Percentiles rank a stretch among this genome's conserved stretches.
Conservation (phyloP, 2,113 vertebrate genomes). For the Eonycteris spelaea region DNA sequence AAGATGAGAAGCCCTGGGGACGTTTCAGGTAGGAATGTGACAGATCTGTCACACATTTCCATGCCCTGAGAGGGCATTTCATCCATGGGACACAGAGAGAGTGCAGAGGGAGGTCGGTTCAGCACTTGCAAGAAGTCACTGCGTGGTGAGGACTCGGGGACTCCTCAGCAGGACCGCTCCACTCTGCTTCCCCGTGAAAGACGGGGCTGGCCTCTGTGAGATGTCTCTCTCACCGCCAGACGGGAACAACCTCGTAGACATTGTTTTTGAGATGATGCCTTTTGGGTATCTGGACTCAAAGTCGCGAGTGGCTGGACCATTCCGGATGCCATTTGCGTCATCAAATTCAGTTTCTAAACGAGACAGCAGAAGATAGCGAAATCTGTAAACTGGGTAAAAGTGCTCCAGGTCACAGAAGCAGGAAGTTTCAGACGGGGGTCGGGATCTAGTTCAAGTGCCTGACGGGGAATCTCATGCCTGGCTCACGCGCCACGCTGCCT, state of each 20-base stretch:
- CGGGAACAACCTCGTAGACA: neutral
- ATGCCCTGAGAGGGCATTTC: neutral
- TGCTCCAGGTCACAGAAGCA: neutral
- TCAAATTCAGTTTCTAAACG: neutral
- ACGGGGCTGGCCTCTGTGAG: fast-evolving
- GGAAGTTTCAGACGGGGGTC: neutral
- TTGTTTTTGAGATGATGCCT: neutral
- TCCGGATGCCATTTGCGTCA: neutral
- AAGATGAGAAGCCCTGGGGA: neutral
- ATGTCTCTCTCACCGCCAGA: neutral
- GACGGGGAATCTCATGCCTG: too few relatives aligned
- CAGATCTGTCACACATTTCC: neutral
- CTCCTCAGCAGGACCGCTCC: too few relatives aligned
- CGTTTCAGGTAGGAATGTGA: neutral
- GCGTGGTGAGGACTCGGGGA: fast-evolving
- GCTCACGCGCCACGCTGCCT: fast-evolving
- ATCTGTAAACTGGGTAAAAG: neutral
- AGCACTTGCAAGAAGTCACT: neutral
- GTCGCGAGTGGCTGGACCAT: too few relatives aligned
- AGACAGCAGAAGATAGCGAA: neutral
- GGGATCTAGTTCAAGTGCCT: neutral
- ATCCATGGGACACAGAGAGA: neutral
- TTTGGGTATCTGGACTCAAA: neutral
- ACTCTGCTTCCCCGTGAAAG: too few relatives aligned
- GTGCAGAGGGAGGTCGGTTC: neutral